Conservation (phyloP, 1,140 invertebrate species). For the Cephus cinctus region DNA sequence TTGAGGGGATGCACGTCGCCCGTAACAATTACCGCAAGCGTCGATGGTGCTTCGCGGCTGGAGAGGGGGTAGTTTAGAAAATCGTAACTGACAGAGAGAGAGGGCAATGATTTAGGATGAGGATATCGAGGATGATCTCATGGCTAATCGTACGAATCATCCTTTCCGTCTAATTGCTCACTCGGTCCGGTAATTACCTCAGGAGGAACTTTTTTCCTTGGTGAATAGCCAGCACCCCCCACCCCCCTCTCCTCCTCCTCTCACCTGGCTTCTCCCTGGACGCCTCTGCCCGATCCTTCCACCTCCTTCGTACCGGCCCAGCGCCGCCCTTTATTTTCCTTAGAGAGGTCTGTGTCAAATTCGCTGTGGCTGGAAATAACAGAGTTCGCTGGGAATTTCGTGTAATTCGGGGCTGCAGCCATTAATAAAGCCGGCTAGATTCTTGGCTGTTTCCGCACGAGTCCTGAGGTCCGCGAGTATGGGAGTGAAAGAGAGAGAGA, state of each 20-base stretch:
- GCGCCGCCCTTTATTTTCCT: no score
- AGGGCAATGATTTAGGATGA: background rate
- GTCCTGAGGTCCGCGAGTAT: no score
- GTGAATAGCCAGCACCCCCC: conserved; percentile 1
- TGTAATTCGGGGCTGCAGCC: conserved; percentile 25
- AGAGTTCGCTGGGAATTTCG: conserved; percentile 25
- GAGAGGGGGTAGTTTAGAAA: no score
- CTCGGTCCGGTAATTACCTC: conserved; percentile 1
- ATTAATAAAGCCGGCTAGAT: conserved; percentile 25
- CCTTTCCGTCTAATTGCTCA: conserved; percentile 16
- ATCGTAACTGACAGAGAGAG: conserved; percentile 1
- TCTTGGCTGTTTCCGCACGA: no score
- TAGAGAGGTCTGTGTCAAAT: no score
- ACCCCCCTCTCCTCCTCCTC: background rate
- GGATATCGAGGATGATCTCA: background rate
- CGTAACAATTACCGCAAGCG: no score
- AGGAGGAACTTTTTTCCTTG: conserved; percentile 7
- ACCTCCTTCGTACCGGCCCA: no score
- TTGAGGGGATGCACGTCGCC: background rate
- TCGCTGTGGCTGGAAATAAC: conserved; percentile 28
- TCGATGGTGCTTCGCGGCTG: background rate
- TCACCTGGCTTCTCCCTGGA: background rate
- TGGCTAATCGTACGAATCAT: conserved; percentile 16
- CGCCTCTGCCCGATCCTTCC: no score
- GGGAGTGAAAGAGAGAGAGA: conserved; percentile 7